Evolutionary conservation across 1,140 invertebrate genomes (phyloP).

Genomic region (Drosophila serrata): DNA sequence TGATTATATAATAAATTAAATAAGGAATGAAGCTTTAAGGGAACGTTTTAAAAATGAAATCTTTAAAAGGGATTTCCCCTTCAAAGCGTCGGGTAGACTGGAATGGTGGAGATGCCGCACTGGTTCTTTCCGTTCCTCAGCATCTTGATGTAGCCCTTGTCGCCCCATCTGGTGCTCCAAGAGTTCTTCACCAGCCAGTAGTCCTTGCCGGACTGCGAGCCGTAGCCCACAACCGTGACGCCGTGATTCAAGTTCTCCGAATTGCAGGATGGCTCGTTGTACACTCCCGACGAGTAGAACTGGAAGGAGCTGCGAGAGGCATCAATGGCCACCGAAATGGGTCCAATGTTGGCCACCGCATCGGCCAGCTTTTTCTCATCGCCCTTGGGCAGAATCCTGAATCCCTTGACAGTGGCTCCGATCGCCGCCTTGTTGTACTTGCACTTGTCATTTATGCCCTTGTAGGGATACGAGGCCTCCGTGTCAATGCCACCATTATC

Average conservation of each 20-base stretch:
- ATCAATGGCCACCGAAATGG: not conserved
- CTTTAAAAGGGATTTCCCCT: too few relatives aligned
- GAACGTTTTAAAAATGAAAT: not conserved
- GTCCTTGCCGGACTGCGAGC: not conserved
- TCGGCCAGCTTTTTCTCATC: constrained; percentile 15
- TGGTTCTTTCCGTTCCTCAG: constrained; percentile 9
- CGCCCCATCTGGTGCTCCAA: constrained; percentile 5
- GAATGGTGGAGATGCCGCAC: constrained; percentile 5
- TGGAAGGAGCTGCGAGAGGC: not conserved
- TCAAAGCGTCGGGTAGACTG: not conserved
- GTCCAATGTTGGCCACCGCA: constrained; percentile 6
- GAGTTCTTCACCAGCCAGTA: constrained; percentile 27
- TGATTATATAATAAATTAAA: too few relatives aligned
- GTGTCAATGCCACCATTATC: constrained; percentile 9
- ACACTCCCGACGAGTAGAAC: not conserved
- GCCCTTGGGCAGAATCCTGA: not conserved
- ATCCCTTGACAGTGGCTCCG: not conserved
- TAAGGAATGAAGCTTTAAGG: too few relatives aligned
- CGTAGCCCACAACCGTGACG: constrained; percentile 12
- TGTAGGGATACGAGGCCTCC: constrained; percentile 1
- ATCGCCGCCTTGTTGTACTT: not conserved
- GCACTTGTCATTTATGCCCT: not conserved
- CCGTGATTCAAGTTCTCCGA: not conserved
- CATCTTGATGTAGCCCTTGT: constrained; percentile 8
- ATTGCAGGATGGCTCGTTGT: not conserved